These are phyloP conservation scores for Lynx canadensis DNA, from an alignment of 2,113 vertebrate species.

Conservation along the genomic window DNA sequence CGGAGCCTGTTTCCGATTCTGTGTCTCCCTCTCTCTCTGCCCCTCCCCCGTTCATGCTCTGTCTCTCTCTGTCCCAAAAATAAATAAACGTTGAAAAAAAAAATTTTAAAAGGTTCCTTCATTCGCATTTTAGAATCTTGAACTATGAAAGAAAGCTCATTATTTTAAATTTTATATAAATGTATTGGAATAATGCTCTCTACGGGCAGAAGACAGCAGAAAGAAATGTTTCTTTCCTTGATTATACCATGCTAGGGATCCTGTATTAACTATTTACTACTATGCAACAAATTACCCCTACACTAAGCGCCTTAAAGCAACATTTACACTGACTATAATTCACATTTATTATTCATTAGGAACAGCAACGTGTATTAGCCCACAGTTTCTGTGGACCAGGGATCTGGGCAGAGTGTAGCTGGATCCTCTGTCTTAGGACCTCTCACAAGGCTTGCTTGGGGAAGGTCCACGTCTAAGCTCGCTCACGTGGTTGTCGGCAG, in stretches of 20 bases:
- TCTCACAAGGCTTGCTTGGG: not conserved
- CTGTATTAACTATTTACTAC: not conserved
- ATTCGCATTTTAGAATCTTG: slow-evolving; percentile 39
- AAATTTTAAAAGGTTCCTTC: not conserved
- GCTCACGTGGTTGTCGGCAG: not conserved
- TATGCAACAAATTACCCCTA: not conserved
- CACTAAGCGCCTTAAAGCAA: slow-evolving; percentile 20
- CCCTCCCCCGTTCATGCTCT: no score
- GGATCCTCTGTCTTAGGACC: not conserved
- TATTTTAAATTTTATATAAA: slow-evolving; percentile 2
- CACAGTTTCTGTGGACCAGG: not conserved
- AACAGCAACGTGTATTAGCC: not conserved
- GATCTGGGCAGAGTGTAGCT: not conserved
- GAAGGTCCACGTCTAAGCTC: not conserved
- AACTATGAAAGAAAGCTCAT: slow-evolving; percentile 24
- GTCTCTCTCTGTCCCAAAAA: no score
- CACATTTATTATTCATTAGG: not conserved
- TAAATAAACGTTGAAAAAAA: no score
- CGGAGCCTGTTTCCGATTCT: no score
- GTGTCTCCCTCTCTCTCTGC: no score
- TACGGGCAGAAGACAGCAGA: slow-evolving; percentile 2
- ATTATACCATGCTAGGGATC: not conserved
- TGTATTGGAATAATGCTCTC: slow-evolving; percentile 23
- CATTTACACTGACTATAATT: not conserved
- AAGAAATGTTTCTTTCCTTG: slow-evolving; percentile 41